Base-by-base conservation (phyloP, 2,888 invertebrate species). In the Agonum fuliginosum region DNA sequence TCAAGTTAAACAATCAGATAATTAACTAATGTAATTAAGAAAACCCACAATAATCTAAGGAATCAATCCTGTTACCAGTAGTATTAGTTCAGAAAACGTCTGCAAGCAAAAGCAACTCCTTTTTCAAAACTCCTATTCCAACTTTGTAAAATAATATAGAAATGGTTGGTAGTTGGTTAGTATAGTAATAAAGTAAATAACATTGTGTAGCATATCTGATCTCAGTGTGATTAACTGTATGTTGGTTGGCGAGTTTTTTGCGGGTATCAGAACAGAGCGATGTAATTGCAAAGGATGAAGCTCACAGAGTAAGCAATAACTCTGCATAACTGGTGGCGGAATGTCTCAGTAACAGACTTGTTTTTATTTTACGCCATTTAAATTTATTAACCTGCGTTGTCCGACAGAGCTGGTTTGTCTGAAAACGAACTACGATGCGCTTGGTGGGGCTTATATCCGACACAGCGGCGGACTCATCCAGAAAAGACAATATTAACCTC, bases 291-390 rank as follows among this genome's bases (percentile, higher is more conserved):
- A 70, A 70, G 70, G 46, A 43, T 70, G 70, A 46, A 70, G 43
- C 46, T 43, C 70, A 46, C 27, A 43, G 46, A 70, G 46, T 70
- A 70, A 70, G 70, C 46, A 70, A 70, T 70, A 70, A 70, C 43
- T 70, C 70, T 70, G 70, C 70, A 70, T 70, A 70, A 70, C 70
- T 70, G 43, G 70, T 70, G 70, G 70, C 70, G 70, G 70, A 70
- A 70, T 70, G 43, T 72, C 54, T 54, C 54, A 37, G 51, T 72
- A 54, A 51, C 51, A 72, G 72, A 34, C 48, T 72, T 72, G 51
- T 51, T 72, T 54, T 72, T 54, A 51, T 54, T 72, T 72, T 51
- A 54, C 54, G 54, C 72, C 72, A 72, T 72, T 54, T 72, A 72
- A 54, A 72, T 54, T 72, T 72, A 72, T 72, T 72, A 72, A 72